Conservation (phyloP, 92 coral and sea anemone genomes). For the Palythoa caribaeorum region DNA sequence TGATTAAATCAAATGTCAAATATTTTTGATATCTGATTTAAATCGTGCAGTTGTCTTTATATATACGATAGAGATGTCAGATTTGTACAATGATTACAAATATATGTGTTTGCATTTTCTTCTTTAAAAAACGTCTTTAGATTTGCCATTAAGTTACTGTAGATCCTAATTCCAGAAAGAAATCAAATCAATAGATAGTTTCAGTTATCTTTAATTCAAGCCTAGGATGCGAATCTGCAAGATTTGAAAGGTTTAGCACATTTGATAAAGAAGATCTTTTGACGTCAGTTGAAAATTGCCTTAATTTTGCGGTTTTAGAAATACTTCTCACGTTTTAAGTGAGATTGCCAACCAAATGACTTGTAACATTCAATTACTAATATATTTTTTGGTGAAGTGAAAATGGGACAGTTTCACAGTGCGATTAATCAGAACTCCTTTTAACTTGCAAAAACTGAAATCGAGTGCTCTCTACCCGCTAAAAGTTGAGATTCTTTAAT, state of each 20-base stretch:
- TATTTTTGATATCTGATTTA: neutral
- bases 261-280: neutral
- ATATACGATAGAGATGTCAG: neutral
- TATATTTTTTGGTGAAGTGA: neutral
- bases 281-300: neutral
- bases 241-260: neutral
- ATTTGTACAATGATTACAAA: neutral
- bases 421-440: neutral
- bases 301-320: conserved; percentile 22
- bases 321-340: neutral
- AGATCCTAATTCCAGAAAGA: neutral
- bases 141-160: neutral
- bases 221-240: neutral
- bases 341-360: neutral
- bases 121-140: neutral
- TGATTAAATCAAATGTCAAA: neutral
- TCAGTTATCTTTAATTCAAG: neutral
- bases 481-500: neutral
- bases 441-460: neutral
- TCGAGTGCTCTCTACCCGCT: neutral
- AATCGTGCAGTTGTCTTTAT: neutral
- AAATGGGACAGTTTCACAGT: neutral
- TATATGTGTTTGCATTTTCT: neutral
- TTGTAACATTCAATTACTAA: conserved; percentile 6
- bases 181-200: too few species aligned